phyloP scores from a whole-genome alignment of 2,888 invertebrate genomes.

The Ormia ochracea region DNA sequence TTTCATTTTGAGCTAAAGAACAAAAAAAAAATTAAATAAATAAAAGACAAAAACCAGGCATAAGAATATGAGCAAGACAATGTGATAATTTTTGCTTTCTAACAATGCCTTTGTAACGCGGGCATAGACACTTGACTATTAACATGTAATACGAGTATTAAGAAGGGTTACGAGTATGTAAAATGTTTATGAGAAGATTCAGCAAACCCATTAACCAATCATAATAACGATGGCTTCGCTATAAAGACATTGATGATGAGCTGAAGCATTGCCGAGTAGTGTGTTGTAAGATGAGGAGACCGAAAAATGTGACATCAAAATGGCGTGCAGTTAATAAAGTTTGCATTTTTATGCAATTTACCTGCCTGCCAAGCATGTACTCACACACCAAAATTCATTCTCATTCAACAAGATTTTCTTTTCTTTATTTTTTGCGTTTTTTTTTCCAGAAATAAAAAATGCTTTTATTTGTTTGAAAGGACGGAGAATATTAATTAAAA shows the following conservation, averaged over 20 bases:
- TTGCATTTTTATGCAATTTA: slow-evolving; percentile 51
- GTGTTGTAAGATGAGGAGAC: slow-evolving; percentile 48
- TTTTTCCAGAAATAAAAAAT: neutral
- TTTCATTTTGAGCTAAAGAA: slow-evolving; percentile 34
- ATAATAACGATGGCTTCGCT: slow-evolving; percentile 49
- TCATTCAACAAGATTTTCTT: slow-evolving; percentile 39
- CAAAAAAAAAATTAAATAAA: neutral
- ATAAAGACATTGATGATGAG: slow-evolving; percentile 4
- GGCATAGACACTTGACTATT: slow-evolving; percentile 40
- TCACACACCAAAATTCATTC: slow-evolving; percentile 39
- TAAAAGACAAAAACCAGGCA: neutral
- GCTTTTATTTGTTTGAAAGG: slow-evolving; percentile 40
- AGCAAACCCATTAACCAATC: slow-evolving; percentile 60
- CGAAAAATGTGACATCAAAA: slow-evolving; percentile 61
- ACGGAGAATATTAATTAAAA: slow-evolving; percentile 63
- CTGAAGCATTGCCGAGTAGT: slow-evolving; percentile 5
- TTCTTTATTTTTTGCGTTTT: too few relatives aligned
- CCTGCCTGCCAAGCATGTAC: slow-evolving; percentile 12
- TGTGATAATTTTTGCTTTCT: neutral
- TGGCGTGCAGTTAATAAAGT: slow-evolving; percentile 62
- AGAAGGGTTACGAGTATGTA: slow-evolving; percentile 47
- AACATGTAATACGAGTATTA: slow-evolving; percentile 50
- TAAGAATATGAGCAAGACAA: slow-evolving; percentile 11
- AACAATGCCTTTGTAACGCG: neutral
- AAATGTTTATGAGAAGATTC: slow-evolving; percentile 25